phyloP scores from a whole-genome alignment of 2,888 invertebrate genomes.

The Euspilapteryx auroguttella region DNA sequence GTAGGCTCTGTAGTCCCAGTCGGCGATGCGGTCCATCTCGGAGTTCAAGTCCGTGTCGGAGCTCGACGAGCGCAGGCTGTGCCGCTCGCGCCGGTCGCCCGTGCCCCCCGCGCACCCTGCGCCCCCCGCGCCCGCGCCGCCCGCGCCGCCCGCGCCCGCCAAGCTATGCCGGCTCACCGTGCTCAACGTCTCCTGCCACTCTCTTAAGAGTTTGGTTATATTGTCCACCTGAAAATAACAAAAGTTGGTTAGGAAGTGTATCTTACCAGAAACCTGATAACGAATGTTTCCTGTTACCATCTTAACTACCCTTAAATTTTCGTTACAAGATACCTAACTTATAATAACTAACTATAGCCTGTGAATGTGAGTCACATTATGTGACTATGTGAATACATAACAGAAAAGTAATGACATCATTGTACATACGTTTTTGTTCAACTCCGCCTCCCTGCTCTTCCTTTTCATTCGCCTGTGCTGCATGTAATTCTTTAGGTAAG shows the following conservation, averaged over 20 bases:
- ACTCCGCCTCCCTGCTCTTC: slow-evolving; percentile 27
- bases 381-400: too few relatives aligned
- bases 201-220: slow-evolving; percentile 33
- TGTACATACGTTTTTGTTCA: too few relatives aligned
- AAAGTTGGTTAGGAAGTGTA: background rate
- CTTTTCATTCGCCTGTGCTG: slow-evolving; percentile 36
- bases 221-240: slow-evolving; percentile 29
- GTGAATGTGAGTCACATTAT: too few relatives aligned
- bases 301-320: too few relatives aligned
- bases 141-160: background rate
- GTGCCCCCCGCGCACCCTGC: slow-evolving; percentile 34
- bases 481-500: slow-evolving; percentile 39
- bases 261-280: too few relatives aligned
- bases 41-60: slow-evolving; percentile 22
- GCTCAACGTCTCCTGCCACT: slow-evolving; percentile 39
- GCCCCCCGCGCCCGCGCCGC: slow-evolving; percentile 20
- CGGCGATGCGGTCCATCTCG: slow-evolving; percentile 7
- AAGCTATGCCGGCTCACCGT: slow-evolving; percentile 28
- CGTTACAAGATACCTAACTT: too few relatives aligned
- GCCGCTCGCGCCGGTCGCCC: slow-evolving; percentile 33
- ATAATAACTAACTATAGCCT: too few relatives aligned
- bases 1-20: slow-evolving; percentile 2
- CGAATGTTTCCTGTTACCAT: too few relatives aligned
- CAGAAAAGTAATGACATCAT: too few relatives aligned
- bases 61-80: slow-evolving; percentile 21